Conservation (phyloP, 1,140 invertebrate genomes). For the Drosophila erecta region DNA sequence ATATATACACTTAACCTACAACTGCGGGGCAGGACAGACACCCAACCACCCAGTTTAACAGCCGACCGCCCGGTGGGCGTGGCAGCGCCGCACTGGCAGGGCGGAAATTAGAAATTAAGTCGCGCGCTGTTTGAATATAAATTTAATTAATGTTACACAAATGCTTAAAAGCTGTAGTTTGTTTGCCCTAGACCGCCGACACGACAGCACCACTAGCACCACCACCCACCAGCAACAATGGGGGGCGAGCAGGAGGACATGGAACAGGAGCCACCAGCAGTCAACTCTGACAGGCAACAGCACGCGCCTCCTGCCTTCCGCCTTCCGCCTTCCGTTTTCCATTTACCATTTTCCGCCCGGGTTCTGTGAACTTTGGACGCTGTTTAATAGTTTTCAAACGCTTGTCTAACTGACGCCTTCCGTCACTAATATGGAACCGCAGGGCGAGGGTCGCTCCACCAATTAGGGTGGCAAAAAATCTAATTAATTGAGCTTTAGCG, state of each 20-base stretch:
- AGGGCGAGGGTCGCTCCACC: slow-evolving; percentile 33
- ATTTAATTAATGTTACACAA: slow-evolving; percentile 83
- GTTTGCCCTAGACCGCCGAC: slow-evolving; percentile 69
- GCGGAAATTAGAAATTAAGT: slow-evolving; percentile 83
- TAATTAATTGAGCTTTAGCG: slow-evolving; percentile 1
- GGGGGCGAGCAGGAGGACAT: not conserved
- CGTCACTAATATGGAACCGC: slow-evolving; percentile 70
- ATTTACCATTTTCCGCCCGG: slow-evolving; percentile 45
- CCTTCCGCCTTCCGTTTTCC: slow-evolving; percentile 62
- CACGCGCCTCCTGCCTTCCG: slow-evolving; percentile 42
- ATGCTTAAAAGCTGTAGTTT: slow-evolving; percentile 81
- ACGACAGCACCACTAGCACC: slow-evolving; percentile 26
- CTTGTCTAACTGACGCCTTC: slow-evolving; percentile 80
- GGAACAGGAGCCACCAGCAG: slow-evolving; percentile 28
- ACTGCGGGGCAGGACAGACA: slow-evolving; percentile 36
- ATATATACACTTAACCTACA: slow-evolving; percentile 38
- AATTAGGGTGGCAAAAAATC: slow-evolving; percentile 14
- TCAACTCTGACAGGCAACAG: slow-evolving; percentile 71
- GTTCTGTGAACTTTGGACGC: slow-evolving; percentile 74
- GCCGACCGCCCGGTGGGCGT: slow-evolving; percentile 12
- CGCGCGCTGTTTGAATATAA: slow-evolving; percentile 83
- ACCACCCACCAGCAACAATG: slow-evolving; percentile 9
- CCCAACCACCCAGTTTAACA: slow-evolving; percentile 2
- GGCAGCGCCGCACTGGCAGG: slow-evolving; percentile 43
- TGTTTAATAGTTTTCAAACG: slow-evolving; percentile 82